Conservation (phyloP, 2,113 vertebrate genomes). For the Aldabrachelys gigantea region DNA sequence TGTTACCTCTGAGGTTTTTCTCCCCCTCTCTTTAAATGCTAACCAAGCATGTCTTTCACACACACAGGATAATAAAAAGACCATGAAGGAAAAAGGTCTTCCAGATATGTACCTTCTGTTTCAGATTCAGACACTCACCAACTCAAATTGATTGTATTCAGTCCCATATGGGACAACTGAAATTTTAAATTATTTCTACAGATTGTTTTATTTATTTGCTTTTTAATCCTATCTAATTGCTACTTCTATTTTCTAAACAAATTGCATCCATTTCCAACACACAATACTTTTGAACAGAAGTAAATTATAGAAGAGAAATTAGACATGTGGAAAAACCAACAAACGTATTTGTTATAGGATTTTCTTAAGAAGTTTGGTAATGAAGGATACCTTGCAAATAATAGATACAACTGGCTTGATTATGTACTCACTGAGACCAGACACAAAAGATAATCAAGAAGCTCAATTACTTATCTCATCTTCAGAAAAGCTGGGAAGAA, state of each 20-base stretch:
- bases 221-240: background rate
- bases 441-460: background rate
- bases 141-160: background rate
- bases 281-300: background rate
- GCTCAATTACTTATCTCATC: background rate
- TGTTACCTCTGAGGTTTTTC: background rate
- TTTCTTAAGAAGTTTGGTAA: background rate
- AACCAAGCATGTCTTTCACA: background rate
- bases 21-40: background rate
- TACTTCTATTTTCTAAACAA: background rate
- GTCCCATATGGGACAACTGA: background rate
- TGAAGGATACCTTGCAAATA: background rate
- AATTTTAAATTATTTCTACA: background rate
- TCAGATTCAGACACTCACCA: background rate
- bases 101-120: background rate
- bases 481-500: background rate
- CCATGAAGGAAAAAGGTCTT: background rate
- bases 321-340: background rate
- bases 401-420: background rate
- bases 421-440: background rate
- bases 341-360: background rate
- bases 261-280: background rate
- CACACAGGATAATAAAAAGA: background rate
- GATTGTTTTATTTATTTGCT: no score
- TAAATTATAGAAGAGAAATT: background rate